These are phyloP conservation scores for Heterodera carotae DNA, from an alignment of 1,140 invertebrate genomes.

Conservation along the genomic window DNA sequence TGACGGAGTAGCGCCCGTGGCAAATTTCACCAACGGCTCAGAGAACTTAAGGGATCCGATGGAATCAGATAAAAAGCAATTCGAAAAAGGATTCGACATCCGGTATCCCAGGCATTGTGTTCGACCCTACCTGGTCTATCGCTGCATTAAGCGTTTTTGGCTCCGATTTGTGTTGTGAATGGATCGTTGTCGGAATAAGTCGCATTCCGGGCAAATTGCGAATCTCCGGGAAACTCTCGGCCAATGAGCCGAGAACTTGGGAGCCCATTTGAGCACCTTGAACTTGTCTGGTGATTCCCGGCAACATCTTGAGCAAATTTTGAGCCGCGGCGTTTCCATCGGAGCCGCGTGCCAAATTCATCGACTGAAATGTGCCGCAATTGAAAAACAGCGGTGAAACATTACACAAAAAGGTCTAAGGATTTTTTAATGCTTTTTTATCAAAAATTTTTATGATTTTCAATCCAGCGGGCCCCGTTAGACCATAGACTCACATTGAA, in stretches of 20 bases:
- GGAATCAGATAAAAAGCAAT: neutral
- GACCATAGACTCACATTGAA: slow-evolving; percentile 28
- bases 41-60: slow-evolving; percentile 47
- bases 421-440: too few species aligned
- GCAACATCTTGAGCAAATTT: slow-evolving; percentile 18
- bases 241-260: slow-evolving; percentile 15
- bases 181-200: slow-evolving; percentile 24
- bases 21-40: slow-evolving; percentile 55
- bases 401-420: too few species aligned
- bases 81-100: too few species aligned
- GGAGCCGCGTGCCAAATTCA: slow-evolving; percentile 27
- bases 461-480: neutral
- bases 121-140: slow-evolving; percentile 2
- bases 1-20: slow-evolving; percentile 49
- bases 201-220: slow-evolving; percentile 37
- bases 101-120: neutral
- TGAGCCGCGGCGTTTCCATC: slow-evolving; percentile 2
- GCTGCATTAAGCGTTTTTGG: neutral
- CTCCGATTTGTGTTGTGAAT: neutral
- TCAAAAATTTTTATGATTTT: slow-evolving; percentile 9
- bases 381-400: too few species aligned
- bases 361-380: slow-evolving; percentile 6
- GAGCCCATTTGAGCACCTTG: slow-evolving; percentile 18
- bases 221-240: slow-evolving; percentile 21
- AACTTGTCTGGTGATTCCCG: slow-evolving; percentile 16